Percentiles rank a stretch among this genome's conserved stretches.
These are phyloP conservation scores for Ligdia adustata DNA, from an alignment of 2,888 invertebrate species.

Conservation along the genomic window DNA sequence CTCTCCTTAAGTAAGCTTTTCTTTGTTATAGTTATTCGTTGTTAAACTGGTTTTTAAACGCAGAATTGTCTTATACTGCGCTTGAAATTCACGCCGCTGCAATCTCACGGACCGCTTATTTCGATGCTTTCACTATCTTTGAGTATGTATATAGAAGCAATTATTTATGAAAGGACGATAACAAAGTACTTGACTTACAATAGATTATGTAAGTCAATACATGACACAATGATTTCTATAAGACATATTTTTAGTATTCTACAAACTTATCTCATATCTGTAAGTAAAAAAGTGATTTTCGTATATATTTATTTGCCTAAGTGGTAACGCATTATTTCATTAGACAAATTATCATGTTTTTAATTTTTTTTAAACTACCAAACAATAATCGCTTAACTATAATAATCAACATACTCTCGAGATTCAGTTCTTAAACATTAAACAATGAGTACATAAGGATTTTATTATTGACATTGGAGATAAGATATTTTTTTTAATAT, in stretches of 20 bases:
- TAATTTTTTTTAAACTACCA: constrained; percentile 5
- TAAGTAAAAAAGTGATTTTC: background rate
- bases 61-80: too few species aligned
- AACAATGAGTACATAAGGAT: constrained; percentile 5
- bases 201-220: too few species aligned
- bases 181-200: too few species aligned
- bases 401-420: constrained; percentile 5
- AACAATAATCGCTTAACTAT: constrained; percentile 9
- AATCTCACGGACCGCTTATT: too few species aligned
- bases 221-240: background rate
- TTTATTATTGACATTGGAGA: constrained; percentile 1
- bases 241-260: background rate
- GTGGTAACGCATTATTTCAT: background rate
- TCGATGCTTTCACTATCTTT: too few species aligned
- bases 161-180: too few species aligned
- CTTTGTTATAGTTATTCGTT: too few species aligned
- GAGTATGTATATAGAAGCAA: too few species aligned
- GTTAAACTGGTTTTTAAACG: too few species aligned
- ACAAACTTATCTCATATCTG: background rate
- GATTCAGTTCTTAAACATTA: constrained; percentile 9
- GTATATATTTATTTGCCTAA: background rate
- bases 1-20: too few species aligned
- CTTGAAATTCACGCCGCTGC: too few species aligned
- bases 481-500: background rate
- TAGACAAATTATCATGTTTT: constrained; percentile 3